Base-by-base conservation (phyloP, 1,140 invertebrate genomes). In the Heliconius melpomene region DNA sequence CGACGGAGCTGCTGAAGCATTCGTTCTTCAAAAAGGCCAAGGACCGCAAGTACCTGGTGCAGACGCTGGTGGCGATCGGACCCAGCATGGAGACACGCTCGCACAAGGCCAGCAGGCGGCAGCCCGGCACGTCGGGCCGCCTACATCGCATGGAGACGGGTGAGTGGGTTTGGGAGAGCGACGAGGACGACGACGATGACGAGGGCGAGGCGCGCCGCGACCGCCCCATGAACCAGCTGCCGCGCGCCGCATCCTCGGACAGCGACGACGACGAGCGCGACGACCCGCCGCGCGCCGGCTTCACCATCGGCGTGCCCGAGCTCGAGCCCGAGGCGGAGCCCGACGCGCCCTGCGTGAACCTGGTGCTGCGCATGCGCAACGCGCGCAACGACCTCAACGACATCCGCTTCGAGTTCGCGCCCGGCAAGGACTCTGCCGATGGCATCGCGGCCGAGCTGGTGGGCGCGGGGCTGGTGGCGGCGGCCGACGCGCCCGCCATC, bases 1-100 rank as follows among this genome's bases (percentile, higher is more conserved):
- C 99, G 40, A 98, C 98, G n/a, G 99, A 99, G 95, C 95, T 99
- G 52, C 94, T 99, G 13, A 99, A 99, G 93, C 98, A 99, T 95
- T 98, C 98, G 7, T 99, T 99, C 95, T 99, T 99, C 94, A 99
- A 99, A 91, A 99, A 99, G 95, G 98, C 98, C 7, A 99, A 99
- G 95, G 99, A 99, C 92, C 98, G 98, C 85, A 98, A 98, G 88
- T 99, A 98, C 94, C 95, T 99, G 1, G 97, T 98, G 84, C 97
- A 98, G 90, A 98, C 98, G 1, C 94, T 99, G 79, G 96, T 99
- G 32, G 96, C 97, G 16, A 97, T 97, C 87, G 98, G 98, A 18
- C 98, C 97, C 83, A 98, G 96, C 92, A 96, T 98, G 92, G 98
- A 98, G 94, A 98, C 97, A 38, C 95, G 98, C 83, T 97, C 98